Conservation (phyloP, 2,888 invertebrate species). For the Pyralis farinalis region DNA sequence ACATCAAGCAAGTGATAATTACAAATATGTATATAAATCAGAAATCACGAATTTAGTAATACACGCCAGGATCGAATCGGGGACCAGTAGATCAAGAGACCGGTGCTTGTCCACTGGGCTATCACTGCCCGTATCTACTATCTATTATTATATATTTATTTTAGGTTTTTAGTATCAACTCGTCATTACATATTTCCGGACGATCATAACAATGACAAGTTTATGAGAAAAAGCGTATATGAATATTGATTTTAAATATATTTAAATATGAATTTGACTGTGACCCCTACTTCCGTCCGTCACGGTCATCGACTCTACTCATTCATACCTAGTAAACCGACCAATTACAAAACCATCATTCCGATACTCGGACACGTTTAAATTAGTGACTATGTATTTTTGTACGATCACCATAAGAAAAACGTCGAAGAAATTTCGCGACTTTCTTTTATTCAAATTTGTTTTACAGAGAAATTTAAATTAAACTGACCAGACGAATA, state of each 20-base stretch:
- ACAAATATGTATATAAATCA: too few relatives aligned
- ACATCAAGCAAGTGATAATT: too few relatives aligned
- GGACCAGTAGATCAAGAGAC: too few relatives aligned
- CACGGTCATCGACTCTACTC: conserved; percentile 48
- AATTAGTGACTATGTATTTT: conserved; percentile 21
- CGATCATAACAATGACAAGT: not conserved
- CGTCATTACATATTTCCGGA: too few relatives aligned
- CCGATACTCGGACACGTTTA: conserved; percentile 15
- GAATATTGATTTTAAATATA: conserved; percentile 19
- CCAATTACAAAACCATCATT: conserved; percentile 18
- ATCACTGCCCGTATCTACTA: too few relatives aligned
- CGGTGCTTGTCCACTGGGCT: too few relatives aligned
- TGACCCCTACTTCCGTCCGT: conserved; percentile 29
- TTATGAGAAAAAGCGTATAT: conserved; percentile 2
- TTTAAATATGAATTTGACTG: conserved; percentile 21
- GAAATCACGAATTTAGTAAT: too few relatives aligned
- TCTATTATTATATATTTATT: too few relatives aligned
- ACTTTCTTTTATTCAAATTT: conserved; percentile 56
- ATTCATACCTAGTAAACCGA: conserved; percentile 34
- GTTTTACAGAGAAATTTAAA: conserved; percentile 42
- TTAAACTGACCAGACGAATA: conserved; percentile 38
- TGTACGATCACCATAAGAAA: conserved; percentile 29
- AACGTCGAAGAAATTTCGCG: conserved; percentile 27
- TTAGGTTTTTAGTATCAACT: too few relatives aligned
- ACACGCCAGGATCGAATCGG: too few relatives aligned